These are phyloP conservation scores for Neosalanx taihuensis DNA, from an alignment of 2,797 vertebrate genomes.

Conservation along the genomic window DNA sequence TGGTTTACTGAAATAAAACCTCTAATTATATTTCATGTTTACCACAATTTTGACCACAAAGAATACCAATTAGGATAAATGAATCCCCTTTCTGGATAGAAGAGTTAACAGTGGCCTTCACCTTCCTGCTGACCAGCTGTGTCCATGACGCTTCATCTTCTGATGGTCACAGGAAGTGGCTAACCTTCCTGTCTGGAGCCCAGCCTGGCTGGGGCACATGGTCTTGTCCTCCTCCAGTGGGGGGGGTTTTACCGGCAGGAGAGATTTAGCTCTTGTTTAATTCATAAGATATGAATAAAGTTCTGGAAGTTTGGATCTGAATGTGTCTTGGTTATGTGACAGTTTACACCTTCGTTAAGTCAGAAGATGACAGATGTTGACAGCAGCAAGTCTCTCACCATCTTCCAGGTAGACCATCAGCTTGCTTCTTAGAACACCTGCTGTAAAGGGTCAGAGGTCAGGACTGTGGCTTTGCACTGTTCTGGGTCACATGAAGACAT, in stretches of 20 bases:
- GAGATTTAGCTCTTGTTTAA: constrained; percentile 50
- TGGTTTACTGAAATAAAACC: constrained; percentile 24
- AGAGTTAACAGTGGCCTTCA: constrained; percentile 62
- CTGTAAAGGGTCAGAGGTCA: too few relatives aligned
- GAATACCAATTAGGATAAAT: constrained; percentile 34
- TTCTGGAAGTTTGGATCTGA: constrained; percentile 66
- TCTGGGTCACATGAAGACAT: too few relatives aligned
- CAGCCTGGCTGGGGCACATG: constrained; percentile 35
- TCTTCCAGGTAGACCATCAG: too few relatives aligned
- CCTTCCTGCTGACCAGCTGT: constrained; percentile 45
- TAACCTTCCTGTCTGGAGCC: neutral
- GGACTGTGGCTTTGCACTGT: too few relatives aligned
- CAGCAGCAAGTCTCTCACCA: neutral
- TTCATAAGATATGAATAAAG: constrained; percentile 66
- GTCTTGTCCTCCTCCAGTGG: constrained; percentile 55
- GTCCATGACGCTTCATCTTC: constrained; percentile 39
- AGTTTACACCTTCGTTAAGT: neutral
- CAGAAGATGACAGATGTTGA: neutral
- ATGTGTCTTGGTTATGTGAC: constrained; percentile 30
- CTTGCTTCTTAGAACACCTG: too few relatives aligned
- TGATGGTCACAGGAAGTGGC: constrained; percentile 33
- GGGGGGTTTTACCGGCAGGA: constrained; percentile 48
- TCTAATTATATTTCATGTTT: constrained; percentile 32
- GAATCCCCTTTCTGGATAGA: constrained; percentile 23
- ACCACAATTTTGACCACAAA: constrained; percentile 46